A percentile compares a stretch with the other conserved stretches of the same genome.
phyloP scores from a whole-genome alignment of 92 coral and sea anemone species.

The Epizoanthus stellaris region DNA sequence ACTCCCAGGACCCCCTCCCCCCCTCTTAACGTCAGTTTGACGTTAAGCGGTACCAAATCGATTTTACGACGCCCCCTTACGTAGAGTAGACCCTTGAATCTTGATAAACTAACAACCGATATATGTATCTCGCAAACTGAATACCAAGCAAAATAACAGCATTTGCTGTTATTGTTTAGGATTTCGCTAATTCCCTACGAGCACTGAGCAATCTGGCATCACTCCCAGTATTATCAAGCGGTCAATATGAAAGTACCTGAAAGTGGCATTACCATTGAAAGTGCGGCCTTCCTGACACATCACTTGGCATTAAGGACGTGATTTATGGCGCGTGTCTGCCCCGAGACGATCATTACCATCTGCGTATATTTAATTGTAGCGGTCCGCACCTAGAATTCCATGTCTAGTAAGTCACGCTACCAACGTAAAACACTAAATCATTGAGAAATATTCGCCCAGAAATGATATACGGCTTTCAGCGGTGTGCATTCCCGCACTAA shows the following conservation, averaged over 20 bases:
- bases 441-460: neutral
- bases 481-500: neutral
- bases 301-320: constrained; percentile 36
- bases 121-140: neutral
- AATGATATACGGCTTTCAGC: neutral
- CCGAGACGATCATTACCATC: constrained; percentile 12
- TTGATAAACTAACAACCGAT: neutral
- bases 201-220: neutral
- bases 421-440: neutral
- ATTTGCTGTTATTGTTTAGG: neutral
- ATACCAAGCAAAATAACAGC: neutral
- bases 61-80: too few species aligned
- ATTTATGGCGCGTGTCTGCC: constrained; percentile 39
- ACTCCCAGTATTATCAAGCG: neutral
- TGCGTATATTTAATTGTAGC: constrained; percentile 10
- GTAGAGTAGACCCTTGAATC: neutral
- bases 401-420: neutral
- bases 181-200: neutral
- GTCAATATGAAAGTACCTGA: neutral
- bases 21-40: too few species aligned
- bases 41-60: too few species aligned
- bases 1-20: too few species aligned
- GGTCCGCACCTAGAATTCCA: neutral
- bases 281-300: constrained; percentile 25
- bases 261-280: constrained; percentile 1